Conservation (phyloP, 2,797 vertebrate genomes). For the Rhincodon typus region DNA sequence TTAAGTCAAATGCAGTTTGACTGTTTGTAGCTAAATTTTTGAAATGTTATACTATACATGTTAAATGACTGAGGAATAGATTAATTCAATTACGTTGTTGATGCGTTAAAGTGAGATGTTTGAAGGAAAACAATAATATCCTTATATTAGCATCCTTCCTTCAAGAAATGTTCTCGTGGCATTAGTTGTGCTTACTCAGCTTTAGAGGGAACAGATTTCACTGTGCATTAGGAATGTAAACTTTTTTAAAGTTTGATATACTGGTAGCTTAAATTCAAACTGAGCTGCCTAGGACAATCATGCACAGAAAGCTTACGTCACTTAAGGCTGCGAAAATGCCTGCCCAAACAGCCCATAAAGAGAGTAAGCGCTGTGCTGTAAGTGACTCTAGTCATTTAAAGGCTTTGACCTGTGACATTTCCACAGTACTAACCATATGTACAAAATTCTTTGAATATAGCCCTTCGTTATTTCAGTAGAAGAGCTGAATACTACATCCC, state of each 20-base stretch:
- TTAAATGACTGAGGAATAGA: not conserved
- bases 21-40: not conserved
- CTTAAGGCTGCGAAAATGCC: not conserved
- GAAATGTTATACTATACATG: not conserved
- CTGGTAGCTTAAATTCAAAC: not conserved
- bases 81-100: conserved; percentile 3
- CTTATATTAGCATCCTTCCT: not conserved
- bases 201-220: not conserved
- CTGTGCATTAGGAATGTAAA: not conserved
- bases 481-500: not conserved
- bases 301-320: not conserved
- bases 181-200: not conserved
- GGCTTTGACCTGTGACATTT: not conserved
- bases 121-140: not conserved
- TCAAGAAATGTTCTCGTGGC: not conserved
- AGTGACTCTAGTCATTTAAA: not conserved
- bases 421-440: not conserved
- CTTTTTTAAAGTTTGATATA: not conserved
- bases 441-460: not conserved
- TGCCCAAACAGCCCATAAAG: not conserved
- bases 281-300: not conserved
- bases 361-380: not conserved
- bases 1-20: not conserved
- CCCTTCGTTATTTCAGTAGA: not conserved
- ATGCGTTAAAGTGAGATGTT: not conserved